phyloP scores from a whole-genome alignment of 2,797 vertebrate genomes.

The Pangasius macronema region DNA sequence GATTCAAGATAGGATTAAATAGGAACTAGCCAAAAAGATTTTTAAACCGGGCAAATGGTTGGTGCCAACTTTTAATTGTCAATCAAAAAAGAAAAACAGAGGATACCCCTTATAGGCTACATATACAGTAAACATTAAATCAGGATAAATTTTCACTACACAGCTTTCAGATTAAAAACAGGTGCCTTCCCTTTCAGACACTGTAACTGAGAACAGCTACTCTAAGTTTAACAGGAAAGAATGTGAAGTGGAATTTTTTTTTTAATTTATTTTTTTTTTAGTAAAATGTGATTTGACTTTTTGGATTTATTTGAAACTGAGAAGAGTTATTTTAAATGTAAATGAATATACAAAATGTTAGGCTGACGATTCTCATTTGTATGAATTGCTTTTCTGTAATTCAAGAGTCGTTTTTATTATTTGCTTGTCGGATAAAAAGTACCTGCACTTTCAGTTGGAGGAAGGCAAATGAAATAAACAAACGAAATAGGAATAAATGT shows the following conservation, averaged over 20 bases:
- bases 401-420: constrained; percentile 4
- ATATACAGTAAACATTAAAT: constrained; percentile 25
- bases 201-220: constrained; percentile 22
- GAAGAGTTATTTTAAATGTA: background rate
- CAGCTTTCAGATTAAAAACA: constrained; percentile 25
- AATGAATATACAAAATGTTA: background rate
- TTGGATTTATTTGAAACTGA: constrained; percentile 13
- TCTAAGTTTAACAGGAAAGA: background rate
- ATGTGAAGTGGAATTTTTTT: background rate
- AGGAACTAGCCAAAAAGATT: background rate
- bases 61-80: background rate
- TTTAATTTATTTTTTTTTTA: background rate
- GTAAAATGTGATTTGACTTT: background rate
- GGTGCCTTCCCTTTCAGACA: constrained; percentile 9
- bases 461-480: background rate
- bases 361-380: constrained; percentile 8
- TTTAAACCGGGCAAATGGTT: background rate
- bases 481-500: background rate
- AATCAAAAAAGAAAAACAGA: background rate
- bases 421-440: background rate
- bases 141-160: constrained; percentile 25
- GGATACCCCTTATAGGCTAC: background rate
- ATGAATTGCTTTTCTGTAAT: constrained; percentile 19
- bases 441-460: background rate
- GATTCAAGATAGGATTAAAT: constrained; percentile 2